Evolutionary conservation across 2,888 invertebrate genomes (phyloP).

Genomic region (Drosophila villosipedis): DNA sequence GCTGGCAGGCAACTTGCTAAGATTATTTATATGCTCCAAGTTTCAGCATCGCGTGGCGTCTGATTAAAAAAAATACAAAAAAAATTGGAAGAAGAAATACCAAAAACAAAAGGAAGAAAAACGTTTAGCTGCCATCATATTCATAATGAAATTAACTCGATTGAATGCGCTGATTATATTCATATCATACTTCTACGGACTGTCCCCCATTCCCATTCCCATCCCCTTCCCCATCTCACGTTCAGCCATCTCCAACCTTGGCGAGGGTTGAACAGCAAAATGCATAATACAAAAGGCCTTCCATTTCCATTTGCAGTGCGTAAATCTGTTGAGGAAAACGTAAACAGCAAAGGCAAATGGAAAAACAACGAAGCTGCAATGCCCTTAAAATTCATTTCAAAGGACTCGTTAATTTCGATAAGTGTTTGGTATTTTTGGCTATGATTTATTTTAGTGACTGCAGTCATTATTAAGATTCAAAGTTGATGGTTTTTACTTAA

Average conservation of each 20-base stretch:
- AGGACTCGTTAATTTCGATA: neutral
- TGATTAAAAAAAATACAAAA: slow-evolving; percentile 37
- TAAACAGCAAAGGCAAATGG: neutral
- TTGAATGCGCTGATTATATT: slow-evolving; percentile 81
- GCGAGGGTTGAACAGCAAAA: slow-evolving; percentile 10
- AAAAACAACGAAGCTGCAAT: neutral
- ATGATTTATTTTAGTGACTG: neutral
- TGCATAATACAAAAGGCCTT: slow-evolving; percentile 28
- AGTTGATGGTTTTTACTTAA: neutral
- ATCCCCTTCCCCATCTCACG: neutral
- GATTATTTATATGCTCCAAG: slow-evolving; percentile 72
- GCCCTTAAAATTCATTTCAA: slow-evolving; percentile 18
- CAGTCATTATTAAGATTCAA: neutral
- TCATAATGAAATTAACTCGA: slow-evolving; percentile 79
- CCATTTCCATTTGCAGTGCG: slow-evolving; percentile 44
- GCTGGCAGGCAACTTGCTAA: slow-evolving; percentile 59
- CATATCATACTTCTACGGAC: slow-evolving; percentile 67
- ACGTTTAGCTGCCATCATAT: slow-evolving; percentile 67
- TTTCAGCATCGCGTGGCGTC: slow-evolving; percentile 51
- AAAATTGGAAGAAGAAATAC: neutral
- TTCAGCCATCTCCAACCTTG: neutral
- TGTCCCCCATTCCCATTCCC: neutral
- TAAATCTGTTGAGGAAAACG: slow-evolving; percentile 34
- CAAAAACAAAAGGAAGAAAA: slow-evolving; percentile 28
- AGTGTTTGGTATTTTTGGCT: neutral